Base-by-base conservation (phyloP, 2,113 vertebrate genomes). In the Podocnemis expansa region DNA sequence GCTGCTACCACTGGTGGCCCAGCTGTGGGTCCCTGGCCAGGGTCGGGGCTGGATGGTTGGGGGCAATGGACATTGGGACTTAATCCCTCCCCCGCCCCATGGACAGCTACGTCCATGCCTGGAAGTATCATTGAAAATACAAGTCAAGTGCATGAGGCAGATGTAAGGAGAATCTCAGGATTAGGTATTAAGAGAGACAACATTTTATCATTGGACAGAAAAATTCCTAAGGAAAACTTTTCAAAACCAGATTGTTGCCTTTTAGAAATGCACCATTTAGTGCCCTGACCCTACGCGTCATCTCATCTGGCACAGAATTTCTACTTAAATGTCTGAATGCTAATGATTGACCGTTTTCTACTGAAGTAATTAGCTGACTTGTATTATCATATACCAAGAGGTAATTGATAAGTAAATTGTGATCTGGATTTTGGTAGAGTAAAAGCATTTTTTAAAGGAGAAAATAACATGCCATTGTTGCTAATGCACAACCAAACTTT, bases 401-500 rank as follows among this genome's bases (percentile, higher is more conserved):
- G 27, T 81, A 41, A 49, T 80, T 54, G 70, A 10, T 51, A 11
- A 55, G 27, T 54, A 25, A 5, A 21, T 54, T 25, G n/a, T 47
- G 9, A 31, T 38, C 80, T 1, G 5, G 84, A 17, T 5, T 21
- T 1, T 6, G 8, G 2, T 16, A 82, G 38, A 12, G 6, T 22
- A 7, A 45, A 67, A 2, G 45, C 38, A 47, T 25, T 55, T 84
- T 22, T 22, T n/a, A n/a, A 25, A 84, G 2, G 60, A 22, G 9
- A 8, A 10, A 56, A 16, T 3, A 5, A 5, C 13, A 56, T 67
- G 85, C 11, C n/a, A 2, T 49, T 1, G 0, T 67, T 16, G 10
- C 52, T 4, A 27, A 67, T 41, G 51, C 58, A n/a, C 43, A 60
- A 2, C 41, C 95, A 88, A 97, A 78, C 76, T 58, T 85, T 51